phyloP scores from a whole-genome alignment of 2,888 invertebrate genomes.

The Nesidiocoris tenuis region DNA sequence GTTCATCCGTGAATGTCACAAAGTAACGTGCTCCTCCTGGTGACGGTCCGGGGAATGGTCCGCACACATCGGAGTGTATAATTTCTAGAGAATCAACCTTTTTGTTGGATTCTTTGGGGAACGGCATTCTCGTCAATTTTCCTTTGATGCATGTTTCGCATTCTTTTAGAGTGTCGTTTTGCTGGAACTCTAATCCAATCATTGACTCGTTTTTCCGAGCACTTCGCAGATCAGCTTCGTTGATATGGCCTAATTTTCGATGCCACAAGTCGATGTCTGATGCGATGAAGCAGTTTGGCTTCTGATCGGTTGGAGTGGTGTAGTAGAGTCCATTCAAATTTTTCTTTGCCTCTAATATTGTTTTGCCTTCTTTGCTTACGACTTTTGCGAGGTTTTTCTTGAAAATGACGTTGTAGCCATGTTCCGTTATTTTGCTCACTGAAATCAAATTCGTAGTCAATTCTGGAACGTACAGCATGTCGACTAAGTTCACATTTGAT shows the following conservation, averaged over 20 bases:
- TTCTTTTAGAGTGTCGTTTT: too few relatives aligned
- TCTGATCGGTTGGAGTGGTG: too few relatives aligned
- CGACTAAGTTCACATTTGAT: not conserved
- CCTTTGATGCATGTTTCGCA: not conserved
- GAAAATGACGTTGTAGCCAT: not conserved
- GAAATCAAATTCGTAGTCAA: constrained; percentile 1
- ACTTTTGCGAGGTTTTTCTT: not conserved
- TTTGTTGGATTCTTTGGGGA: not conserved
- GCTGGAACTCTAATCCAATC: not conserved
- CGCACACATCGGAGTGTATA: constrained; percentile 18
- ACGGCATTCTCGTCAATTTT: constrained; percentile 12
- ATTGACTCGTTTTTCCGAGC: not conserved
- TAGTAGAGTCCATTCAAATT: not conserved
- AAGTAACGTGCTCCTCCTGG: not conserved
- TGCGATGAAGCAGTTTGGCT: too few relatives aligned
- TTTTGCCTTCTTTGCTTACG: not conserved
- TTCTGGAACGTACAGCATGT: constrained; percentile 1
- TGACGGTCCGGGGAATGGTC: not conserved
- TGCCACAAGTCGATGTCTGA: not conserved
- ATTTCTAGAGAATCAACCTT: constrained; percentile 24
- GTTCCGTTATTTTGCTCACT: constrained; percentile 16
- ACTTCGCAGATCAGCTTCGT: not conserved
- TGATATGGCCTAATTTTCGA: constrained; percentile 7
- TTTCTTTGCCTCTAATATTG: not conserved
- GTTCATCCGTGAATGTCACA: constrained; percentile 23